Evolutionary conservation across 2,797 vertebrate species (phyloP), one percentile per base, ranked within the genome.

Genomic region (Spinibarbus caldwelli): DNA sequence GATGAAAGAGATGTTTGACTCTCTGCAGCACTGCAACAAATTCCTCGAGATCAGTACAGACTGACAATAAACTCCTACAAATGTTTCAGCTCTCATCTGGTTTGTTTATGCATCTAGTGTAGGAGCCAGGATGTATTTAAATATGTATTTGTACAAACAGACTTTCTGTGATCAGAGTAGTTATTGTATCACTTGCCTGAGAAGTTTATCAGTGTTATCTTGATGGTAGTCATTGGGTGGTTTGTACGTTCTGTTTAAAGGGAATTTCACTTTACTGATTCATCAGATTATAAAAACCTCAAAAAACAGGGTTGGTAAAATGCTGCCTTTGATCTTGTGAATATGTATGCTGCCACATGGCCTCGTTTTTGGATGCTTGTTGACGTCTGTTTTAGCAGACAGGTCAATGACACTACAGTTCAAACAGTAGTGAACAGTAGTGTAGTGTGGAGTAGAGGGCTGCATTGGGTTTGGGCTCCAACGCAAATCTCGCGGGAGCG

Each of bases 41-140:
- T 87, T 87, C 86, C 86, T 85, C 23, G 15, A 78, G 73, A 73
- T 77, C 86, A 82, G 83, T 9, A 29, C 45, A 87, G 83, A 85
- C 86, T 57, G 75, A 57, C 12, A 7, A 49, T 45, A 77, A 70
- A 45, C 38, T 52, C 71, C 45, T 9, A 1, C 36, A 71, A 36
- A 70, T 79, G 36, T 45, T 78, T 59, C 14, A 5, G 38, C 38
- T 8, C 34, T 43, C 31, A 12, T 62, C 54, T 73, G 57, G 62
- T 70, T 62, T 68, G 62, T 70, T 62, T 68, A 14, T 34, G 9
- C 10, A 14, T 66, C 11, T 57, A 38, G 21, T 62, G 52, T 73
- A n/a, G 34, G 6, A 82, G 49, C 64, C 31, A 81, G 12, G 11
- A 47, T 79, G 43, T 49, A 36, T 19, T 54, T 54, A n/a, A 54